Percentiles rank a stretch among this genome's conserved stretches.
phyloP scores from a whole-genome alignment of 1,140 invertebrate species.

The Bombus balteatus region DNA sequence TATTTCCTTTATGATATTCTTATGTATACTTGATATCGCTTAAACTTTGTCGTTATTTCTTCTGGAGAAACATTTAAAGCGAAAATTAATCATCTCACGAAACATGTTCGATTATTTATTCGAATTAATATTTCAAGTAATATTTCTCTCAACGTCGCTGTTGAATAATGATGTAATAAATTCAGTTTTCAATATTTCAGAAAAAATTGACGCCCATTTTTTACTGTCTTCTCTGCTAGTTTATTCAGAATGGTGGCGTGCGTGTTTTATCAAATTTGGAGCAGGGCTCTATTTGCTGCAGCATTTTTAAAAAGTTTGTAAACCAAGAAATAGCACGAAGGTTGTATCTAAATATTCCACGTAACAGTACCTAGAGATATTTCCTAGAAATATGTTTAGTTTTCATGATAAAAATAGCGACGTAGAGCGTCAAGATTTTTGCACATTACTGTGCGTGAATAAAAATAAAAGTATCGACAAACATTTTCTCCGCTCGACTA shows the following conservation, averaged over 20 bases:
- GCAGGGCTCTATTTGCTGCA: neutral
- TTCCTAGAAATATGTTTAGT: neutral
- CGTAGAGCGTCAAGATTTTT: no score
- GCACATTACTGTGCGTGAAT: neutral
- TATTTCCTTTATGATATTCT: neutral
- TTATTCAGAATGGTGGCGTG: neutral
- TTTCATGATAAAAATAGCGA: neutral
- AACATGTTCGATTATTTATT: neutral
- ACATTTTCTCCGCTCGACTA: neutral
- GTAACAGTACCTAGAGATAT: neutral
- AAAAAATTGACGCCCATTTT: neutral
- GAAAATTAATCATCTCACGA: neutral
- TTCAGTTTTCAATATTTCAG: neutral
- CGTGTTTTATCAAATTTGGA: neutral
- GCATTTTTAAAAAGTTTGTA: neutral
- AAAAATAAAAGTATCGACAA: neutral
- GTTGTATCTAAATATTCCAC: neutral
- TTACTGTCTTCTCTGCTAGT: neutral
- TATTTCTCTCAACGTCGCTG: neutral
- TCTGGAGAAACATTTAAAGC: neutral
- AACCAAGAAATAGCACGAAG: neutral
- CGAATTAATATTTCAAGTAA: neutral
- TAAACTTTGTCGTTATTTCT: neutral
- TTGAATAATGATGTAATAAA: neutral
- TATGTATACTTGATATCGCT: no score